Conservation (phyloP, 2,888 invertebrate genomes). For the Sarcophaga carnaria region DNA sequence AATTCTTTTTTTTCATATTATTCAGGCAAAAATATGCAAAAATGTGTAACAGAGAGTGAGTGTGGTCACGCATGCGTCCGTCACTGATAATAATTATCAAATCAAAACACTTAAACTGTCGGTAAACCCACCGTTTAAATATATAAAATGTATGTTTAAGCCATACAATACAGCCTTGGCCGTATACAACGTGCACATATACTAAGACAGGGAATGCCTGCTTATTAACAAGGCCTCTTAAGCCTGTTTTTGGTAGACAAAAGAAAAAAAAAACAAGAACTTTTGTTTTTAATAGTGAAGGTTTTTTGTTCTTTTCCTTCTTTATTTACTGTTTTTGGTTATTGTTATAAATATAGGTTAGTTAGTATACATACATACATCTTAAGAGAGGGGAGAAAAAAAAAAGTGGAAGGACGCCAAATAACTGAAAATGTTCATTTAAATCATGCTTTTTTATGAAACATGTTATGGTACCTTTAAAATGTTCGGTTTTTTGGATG, state of each 20-base stretch:
- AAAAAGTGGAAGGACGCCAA: conserved; percentile 10
- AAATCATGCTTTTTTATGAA: conserved; percentile 35
- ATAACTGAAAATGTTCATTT: conserved; percentile 65
- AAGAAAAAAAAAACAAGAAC: conserved; percentile 27
- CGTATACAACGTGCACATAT: background rate
- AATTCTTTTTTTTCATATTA: background rate
- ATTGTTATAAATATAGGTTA: conserved; percentile 64
- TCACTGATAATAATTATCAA: conserved; percentile 80
- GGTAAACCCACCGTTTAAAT: conserved; percentile 75
- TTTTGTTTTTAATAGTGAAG: conserved; percentile 40
- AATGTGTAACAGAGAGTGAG: conserved; percentile 41
- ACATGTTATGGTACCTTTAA: conserved; percentile 44
- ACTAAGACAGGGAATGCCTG: background rate
- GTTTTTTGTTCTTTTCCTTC: background rate
- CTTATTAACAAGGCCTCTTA: conserved; percentile 37
- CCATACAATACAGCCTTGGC: background rate
- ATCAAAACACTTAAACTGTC: conserved; percentile 79
- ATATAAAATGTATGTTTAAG: conserved; percentile 58
- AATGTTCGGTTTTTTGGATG: background rate
- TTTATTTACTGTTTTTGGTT: background rate
- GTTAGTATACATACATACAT: conserved; percentile 36
- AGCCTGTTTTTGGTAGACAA: conserved; percentile 7
- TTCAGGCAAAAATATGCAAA: conserved; percentile 7
- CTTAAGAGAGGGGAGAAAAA: background rate
- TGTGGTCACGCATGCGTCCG: conserved; percentile 77